Percentiles rank a stretch among this genome's conserved stretches.
These are phyloP conservation scores for Probosciger aterrimus DNA, from an alignment of 2,113 vertebrate species.

Conservation along the genomic window DNA sequence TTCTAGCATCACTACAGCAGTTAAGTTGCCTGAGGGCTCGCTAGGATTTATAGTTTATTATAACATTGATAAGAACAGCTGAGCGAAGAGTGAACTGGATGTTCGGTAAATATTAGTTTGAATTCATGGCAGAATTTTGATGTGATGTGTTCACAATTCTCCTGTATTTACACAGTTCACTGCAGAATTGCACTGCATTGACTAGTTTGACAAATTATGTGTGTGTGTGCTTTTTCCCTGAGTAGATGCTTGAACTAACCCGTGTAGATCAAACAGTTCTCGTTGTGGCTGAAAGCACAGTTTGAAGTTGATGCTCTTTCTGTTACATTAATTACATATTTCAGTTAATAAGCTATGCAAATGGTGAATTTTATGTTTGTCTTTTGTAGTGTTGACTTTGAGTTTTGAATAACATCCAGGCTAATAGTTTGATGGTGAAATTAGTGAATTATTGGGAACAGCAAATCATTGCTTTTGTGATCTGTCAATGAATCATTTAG, in stretches of 20 bases:
- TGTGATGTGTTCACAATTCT: background rate
- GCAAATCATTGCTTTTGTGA: constrained; percentile 15
- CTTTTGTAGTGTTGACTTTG: constrained; percentile 9
- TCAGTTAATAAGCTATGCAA: constrained; percentile 40
- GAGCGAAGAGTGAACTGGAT: constrained; percentile 39
- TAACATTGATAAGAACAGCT: constrained; percentile 62
- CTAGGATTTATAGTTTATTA: constrained; percentile 66
- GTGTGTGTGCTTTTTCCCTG: background rate
- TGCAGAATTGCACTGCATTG: background rate
- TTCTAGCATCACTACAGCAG: constrained; percentile 61
- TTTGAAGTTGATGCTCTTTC: constrained; percentile 29
- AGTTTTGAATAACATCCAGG: constrained; percentile 14
- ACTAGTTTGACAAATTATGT: background rate
- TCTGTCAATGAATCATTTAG: background rate
- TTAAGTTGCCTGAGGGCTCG: constrained; percentile 53
- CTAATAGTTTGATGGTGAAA: constrained; percentile 31
- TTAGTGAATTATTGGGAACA: constrained; percentile 10
- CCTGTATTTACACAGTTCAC: constrained; percentile 6
- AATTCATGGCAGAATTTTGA: constrained; percentile 55
- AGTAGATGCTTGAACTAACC: background rate
- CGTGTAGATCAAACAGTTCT: constrained; percentile 29
- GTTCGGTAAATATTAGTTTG: constrained; percentile 50
- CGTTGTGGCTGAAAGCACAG: constrained; percentile 11
- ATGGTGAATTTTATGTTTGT: constrained; percentile 8
- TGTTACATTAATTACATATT: constrained; percentile 43